Conservation (phyloP, 2,113 vertebrate genomes). For the Microcebus tavaratra region DNA sequence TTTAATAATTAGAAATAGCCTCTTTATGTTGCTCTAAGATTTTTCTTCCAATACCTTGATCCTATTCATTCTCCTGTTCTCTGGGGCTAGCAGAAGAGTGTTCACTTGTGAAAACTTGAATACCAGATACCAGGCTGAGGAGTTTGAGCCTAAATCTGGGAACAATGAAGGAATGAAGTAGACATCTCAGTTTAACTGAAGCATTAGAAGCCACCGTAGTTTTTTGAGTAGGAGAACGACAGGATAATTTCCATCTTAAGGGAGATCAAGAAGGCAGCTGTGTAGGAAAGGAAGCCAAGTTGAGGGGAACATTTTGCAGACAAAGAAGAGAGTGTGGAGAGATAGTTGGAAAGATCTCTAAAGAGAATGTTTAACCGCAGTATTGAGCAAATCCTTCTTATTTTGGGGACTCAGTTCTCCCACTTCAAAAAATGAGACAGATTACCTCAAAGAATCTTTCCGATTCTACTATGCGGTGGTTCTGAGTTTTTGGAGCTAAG, state of each 20-base stretch:
- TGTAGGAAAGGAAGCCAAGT: background rate
- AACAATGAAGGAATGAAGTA: background rate
- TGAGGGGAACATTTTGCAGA: conserved; percentile 16
- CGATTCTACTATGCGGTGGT: background rate
- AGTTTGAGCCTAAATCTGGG: background rate
- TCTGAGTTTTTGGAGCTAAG: background rate
- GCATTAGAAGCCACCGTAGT: background rate
- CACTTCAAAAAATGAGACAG: background rate
- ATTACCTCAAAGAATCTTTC: background rate
- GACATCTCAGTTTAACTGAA: background rate
- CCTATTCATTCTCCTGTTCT: background rate
- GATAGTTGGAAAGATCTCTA: background rate
- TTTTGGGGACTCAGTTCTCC: background rate
- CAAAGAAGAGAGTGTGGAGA: background rate
- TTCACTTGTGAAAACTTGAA: background rate
- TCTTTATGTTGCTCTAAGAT: background rate
- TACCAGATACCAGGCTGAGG: background rate
- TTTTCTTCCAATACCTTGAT: background rate
- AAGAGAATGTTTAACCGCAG: background rate
- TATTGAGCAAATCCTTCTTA: background rate
- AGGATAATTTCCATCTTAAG: background rate
- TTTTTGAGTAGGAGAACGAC: background rate
- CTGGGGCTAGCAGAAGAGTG: background rate
- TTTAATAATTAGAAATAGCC: background rate
- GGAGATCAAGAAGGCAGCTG: background rate